Base-by-base conservation (phyloP, 2,797 vertebrate species). In the Centroberyx gerrardi region DNA sequence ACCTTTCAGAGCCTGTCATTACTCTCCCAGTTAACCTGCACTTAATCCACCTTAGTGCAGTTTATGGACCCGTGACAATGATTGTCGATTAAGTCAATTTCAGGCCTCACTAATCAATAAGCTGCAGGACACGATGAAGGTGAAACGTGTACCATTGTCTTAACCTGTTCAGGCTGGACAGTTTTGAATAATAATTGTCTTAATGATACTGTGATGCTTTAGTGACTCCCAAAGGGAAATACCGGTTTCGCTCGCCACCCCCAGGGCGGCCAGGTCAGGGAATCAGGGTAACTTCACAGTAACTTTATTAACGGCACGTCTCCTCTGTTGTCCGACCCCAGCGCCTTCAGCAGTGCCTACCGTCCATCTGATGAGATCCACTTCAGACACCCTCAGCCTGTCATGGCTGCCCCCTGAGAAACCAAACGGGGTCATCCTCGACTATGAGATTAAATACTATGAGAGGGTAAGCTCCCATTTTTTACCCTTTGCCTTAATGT, bases 381-480 rank as follows among this genome's bases (percentile, higher is more conserved):
- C 97, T 0, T 96, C 97, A 4, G 97, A 96, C 93, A 97, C 97
- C 72, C 96, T 99, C 86, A 98, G 96, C 0, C 90, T 99, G 85
- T 99, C 98, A 0, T 99, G 98, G 98, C 95, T 97, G 8, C 97
- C 98, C 2, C 98, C 98, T 0, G 97, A 99, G 86, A 96, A 96
- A 80, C 98, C 98, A 84, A 99, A 99, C 0, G 98, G 98, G 68
- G 97, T 99, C 93, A 99, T 99, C 92, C 95, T 99, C 66, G 98
- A 99, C 95, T 99, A 99, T 0, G 98, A 99, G 93, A 98, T 99
- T 89, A 99, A 98, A 90, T 99, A 99, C 94, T 97, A 97, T 0
- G 97, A 98, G 92, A 97, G 97, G 96, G 98, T 98, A 91, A 95
- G 90, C 77, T 15, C 46, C n/a, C 46, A 65, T 61, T 68, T 86